Percentiles rank a stretch among this genome's conserved stretches.
Conservation (phyloP, 2,113 vertebrate species). For the Proteles cristata region DNA sequence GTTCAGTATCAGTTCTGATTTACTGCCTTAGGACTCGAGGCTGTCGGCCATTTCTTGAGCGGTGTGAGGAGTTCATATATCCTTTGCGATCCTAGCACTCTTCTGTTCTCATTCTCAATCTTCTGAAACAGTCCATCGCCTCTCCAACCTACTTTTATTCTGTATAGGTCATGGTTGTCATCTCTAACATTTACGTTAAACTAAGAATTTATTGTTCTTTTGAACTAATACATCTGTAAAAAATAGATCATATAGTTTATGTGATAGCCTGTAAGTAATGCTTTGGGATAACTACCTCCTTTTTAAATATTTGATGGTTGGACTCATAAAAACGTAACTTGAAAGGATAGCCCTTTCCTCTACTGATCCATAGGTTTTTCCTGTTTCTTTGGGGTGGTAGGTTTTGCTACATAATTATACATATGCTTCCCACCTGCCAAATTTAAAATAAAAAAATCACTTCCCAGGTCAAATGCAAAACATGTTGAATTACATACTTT, state of each 20-base stretch:
- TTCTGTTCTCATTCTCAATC: not conserved
- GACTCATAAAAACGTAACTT: conserved; percentile 35
- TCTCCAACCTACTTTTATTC: not conserved
- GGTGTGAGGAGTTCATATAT: not conserved
- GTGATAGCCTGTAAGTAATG: conserved; percentile 7
- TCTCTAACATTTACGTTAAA: not conserved
- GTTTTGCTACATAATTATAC: not conserved
- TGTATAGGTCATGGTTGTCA: not conserved
- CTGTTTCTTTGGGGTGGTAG: not conserved
- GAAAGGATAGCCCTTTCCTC: not conserved
- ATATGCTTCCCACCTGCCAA: not conserved
- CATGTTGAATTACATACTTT: not conserved
- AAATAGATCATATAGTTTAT: not conserved
- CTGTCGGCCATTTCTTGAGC: not conserved
- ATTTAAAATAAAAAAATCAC: not conserved
- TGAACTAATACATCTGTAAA: not conserved
- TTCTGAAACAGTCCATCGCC: not conserved
- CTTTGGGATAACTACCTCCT: not conserved
- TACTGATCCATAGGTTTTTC: not conserved
- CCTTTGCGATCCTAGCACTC: not conserved
- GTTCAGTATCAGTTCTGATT: not conserved
- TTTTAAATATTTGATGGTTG: not conserved
- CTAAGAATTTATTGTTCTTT: not conserved
- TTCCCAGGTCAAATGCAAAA: not conserved
- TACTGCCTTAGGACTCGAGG: not conserved